These are phyloP conservation scores for Morone saxatilis DNA, from an alignment of 2,113 vertebrate genomes.

Conservation along the genomic window DNA sequence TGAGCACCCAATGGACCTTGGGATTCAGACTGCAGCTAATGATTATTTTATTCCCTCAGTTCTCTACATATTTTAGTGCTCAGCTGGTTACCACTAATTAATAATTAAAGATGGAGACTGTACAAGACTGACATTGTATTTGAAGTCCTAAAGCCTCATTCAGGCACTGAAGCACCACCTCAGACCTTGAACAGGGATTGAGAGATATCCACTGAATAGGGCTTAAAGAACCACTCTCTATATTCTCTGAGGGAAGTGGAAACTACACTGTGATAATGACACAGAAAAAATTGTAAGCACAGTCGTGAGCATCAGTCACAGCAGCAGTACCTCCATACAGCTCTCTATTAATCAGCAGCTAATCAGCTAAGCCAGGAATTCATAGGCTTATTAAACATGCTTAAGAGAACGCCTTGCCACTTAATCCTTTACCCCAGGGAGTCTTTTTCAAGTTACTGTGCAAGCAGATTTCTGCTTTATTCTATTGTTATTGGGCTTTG, in stretches of 20 bases:
- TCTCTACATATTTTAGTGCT: not conserved
- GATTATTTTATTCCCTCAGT: not conserved
- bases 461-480: slow-evolving; percentile 40
- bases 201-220: not conserved
- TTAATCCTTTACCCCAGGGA: slow-evolving; percentile 20
- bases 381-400: slow-evolving; percentile 41
- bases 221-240: not conserved
- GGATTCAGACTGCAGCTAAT: not conserved
- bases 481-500: slow-evolving; percentile 34
- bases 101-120: not conserved
- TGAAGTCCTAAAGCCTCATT: not conserved
- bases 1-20: too few relatives aligned
- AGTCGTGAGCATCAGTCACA: not conserved
- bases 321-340: not conserved
- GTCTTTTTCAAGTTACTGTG: slow-evolving; percentile 16
- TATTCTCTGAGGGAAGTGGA: not conserved
- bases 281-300: not conserved
- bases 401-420: slow-evolving; percentile 16
- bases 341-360: slow-evolving; percentile 39
- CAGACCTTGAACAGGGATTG: not conserved
- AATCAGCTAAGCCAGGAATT: slow-evolving; percentile 51
- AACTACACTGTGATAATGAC: not conserved
- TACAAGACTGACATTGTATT: not conserved
- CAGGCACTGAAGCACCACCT: not conserved
- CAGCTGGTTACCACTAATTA: not conserved